Conservation (phyloP, 2,113 vertebrate species). For the Phaethornis superciliosus region DNA sequence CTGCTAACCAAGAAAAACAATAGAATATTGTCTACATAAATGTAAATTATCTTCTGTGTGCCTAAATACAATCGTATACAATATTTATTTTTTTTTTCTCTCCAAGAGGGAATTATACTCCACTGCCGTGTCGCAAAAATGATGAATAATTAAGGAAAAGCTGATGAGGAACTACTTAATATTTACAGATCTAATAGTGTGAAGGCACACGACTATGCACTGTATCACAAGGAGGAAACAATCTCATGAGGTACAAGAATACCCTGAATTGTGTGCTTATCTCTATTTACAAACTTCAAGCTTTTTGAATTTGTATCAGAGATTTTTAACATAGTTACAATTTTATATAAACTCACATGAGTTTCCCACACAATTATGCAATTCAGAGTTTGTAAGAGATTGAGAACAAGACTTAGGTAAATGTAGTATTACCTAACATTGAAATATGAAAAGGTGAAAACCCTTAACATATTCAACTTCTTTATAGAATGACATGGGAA, state of each 20-base stretch:
- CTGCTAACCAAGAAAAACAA: not conserved
- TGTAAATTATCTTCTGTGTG: not conserved
- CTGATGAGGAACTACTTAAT: not conserved
- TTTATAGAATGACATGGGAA: constrained; percentile 41
- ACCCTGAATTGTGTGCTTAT: not conserved
- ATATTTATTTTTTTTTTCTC: not conserved
- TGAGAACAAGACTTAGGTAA: not conserved
- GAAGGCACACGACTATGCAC: not conserved
- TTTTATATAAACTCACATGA: not conserved
- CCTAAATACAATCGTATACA: not conserved
- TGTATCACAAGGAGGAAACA: not conserved
- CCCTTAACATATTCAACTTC: not conserved
- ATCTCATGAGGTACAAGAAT: not conserved
- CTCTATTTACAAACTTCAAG: not conserved
- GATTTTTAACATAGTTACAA: not conserved
- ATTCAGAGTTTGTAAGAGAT: not conserved
- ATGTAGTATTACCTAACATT: not conserved
- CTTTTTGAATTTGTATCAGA: not conserved
- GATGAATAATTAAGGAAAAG: not conserved
- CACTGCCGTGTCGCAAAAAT: not conserved
- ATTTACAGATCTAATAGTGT: not conserved
- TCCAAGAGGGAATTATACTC: not conserved
- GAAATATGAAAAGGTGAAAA: not conserved
- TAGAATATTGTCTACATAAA: not conserved
- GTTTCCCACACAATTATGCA: not conserved